Evolutionary conservation across 2,113 vertebrate species (phyloP).

Genomic region (Aleadryas rufinucha): DNA sequence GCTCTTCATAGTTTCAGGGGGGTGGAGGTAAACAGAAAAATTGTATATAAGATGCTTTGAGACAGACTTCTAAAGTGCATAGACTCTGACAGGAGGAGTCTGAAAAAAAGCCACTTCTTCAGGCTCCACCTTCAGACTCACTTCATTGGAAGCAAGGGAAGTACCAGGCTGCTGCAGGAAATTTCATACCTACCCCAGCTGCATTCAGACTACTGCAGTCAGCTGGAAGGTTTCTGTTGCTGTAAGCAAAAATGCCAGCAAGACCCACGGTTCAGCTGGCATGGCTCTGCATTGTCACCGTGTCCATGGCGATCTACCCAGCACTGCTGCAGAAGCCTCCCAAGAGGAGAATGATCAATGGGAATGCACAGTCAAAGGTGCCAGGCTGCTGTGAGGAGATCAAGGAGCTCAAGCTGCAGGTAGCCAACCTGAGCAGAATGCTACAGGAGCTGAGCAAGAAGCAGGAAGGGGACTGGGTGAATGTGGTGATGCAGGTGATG

Average conservation of each 20-base stretch:
- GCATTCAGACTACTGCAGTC: not conserved
- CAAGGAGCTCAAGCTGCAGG: conserved; percentile 84
- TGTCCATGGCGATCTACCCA: conserved; percentile 37
- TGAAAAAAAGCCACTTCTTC: conserved; percentile 24
- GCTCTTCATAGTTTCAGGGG: conserved; percentile 15
- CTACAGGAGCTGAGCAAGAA: conserved; percentile 84
- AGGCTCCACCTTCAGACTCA: conserved; percentile 36
- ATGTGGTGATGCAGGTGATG: conserved; percentile 87
- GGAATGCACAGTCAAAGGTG: conserved; percentile 59
- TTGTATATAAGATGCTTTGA: conserved; percentile 90
- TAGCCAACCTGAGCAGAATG: conserved; percentile 88
- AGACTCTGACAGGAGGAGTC: conserved; percentile 45
- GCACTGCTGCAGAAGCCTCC: conserved; percentile 78
- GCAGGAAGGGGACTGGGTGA: conserved; percentile 87
- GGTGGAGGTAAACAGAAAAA: conserved; percentile 78
- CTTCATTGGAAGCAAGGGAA: conserved; percentile 43
- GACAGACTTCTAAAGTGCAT: conserved; percentile 56
- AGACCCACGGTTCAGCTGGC: conserved; percentile 11
- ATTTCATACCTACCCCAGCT: not conserved
- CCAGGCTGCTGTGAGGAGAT: conserved; percentile 86
- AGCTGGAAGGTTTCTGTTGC: conserved; percentile 12
- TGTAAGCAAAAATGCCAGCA: conserved; percentile 64
- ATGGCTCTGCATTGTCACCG: conserved; percentile 59
- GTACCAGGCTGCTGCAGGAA: not conserved
- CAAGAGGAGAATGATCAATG: conserved; percentile 17